These are phyloP conservation scores for Nephrocerus scutellatus DNA, from an alignment of 2,888 invertebrate genomes.

Conservation along the genomic window DNA sequence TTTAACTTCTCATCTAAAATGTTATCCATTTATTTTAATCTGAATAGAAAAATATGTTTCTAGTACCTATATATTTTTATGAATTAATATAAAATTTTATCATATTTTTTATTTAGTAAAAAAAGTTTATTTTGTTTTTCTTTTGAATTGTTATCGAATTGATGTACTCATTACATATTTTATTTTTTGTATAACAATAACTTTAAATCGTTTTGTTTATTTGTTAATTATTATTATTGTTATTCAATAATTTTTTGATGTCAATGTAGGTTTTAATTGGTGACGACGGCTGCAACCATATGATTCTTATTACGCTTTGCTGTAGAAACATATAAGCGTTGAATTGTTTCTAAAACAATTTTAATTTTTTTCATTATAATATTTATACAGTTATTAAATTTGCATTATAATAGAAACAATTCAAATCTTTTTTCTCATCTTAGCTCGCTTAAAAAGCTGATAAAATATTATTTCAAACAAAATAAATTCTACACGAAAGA, in stretches of 20 bases:
- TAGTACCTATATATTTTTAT: slow-evolving; percentile 13
- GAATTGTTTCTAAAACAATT: too few relatives aligned
- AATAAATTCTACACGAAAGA: too few relatives aligned
- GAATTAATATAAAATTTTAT: slow-evolving; percentile 11
- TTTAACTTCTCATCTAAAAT: slow-evolving; percentile 8
- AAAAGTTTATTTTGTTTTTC: slow-evolving; percentile 13
- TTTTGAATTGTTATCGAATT: slow-evolving; percentile 1
- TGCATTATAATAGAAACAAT: too few relatives aligned
- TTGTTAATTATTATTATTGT: slow-evolving; percentile 3
- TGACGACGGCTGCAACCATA: slow-evolving; percentile 19
- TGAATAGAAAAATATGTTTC: slow-evolving; percentile 25
- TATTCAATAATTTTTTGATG: slow-evolving; percentile 11
- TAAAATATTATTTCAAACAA: too few relatives aligned
- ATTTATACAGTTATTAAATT: slow-evolving; percentile 16
- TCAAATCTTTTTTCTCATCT: too few relatives aligned
- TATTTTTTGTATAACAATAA: slow-evolving; percentile 15
- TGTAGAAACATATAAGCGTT: slow-evolving; percentile 14
- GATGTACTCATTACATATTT: too few relatives aligned
- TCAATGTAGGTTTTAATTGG: too few relatives aligned
- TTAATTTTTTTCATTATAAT: too few relatives aligned
- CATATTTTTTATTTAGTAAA: slow-evolving; percentile 14
- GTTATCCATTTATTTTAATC: slow-evolving; percentile 15
- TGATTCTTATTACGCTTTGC: slow-evolving; percentile 11
- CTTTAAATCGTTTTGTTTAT: slow-evolving; percentile 13
- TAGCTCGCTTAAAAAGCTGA: too few relatives aligned